Evolutionary conservation across 2,113 vertebrate genomes (phyloP), one percentile per base, ranked within the genome.

Genomic region (Heterocephalus glaber): DNA sequence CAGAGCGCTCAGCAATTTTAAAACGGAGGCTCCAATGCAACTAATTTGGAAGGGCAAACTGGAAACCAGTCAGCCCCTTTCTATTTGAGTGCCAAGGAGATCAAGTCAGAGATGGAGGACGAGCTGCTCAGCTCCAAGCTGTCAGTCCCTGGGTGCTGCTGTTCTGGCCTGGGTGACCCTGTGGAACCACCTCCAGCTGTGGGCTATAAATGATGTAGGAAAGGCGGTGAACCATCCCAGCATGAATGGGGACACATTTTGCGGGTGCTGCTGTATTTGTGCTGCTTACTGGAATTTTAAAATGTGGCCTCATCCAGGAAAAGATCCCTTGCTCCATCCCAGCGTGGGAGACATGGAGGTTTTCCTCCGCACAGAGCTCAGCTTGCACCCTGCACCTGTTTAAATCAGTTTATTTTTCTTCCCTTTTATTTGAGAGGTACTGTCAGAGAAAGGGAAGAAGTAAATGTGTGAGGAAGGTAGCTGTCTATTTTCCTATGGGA

Each of bases 351-450:
- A 90, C 35, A 30, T 86, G 0, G 0, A 81, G 76, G 66, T 90
- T 68, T 96, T 83, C 85, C 60, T 87, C 41, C 3, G 20, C 0
- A 0, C 41, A 58, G 89, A 94, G 38, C 80, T 22, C 58, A 44
- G 93, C 94, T 96, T 91, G 92, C 81, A 87, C 68, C 5, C 28
- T 74, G 80, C 92, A 98, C 96, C 96, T 98, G 96, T 93, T 77
- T 97, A 91, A 95, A 89, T 98, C 80, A 5, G 33, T 95, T 92
- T 97, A 65, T 97, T 98, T 97, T 92, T 97, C 95, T 98, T 97
- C 98, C 91, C 74, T 97, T 97, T 98, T 98, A 98, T 98, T 98
- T 98, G 98, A 98, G 95, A 97, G 84, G 95, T 96, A 89, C 95
- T 97, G 98, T 98, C 96, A 97, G 89, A 90, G 72, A 96, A 91